phyloP scores from a whole-genome alignment of 2,113 vertebrate species.

The Corythaeola cristata region DNA sequence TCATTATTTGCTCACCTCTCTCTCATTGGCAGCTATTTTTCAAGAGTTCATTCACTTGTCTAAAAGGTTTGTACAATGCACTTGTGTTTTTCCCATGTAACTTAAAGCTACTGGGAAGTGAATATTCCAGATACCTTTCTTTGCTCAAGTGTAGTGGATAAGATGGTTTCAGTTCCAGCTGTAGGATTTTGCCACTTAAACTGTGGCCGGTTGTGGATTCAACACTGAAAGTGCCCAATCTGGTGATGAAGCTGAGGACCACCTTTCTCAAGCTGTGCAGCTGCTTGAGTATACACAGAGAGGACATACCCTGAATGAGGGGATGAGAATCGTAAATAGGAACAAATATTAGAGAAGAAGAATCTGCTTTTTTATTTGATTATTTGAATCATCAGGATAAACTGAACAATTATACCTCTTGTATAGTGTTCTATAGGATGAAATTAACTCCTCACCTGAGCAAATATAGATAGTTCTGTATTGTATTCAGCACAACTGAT shows the following conservation, averaged over 20 bases:
- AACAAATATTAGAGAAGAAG: background rate
- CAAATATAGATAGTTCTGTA: background rate
- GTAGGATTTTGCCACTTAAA: background rate
- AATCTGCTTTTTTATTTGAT: too few relatives aligned
- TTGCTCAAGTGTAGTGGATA: background rate
- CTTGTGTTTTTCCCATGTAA: fast-evolving
- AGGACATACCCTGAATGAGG: background rate
- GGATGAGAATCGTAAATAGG: background rate
- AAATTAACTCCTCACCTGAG: background rate
- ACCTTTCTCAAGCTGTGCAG: background rate
- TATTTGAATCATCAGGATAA: background rate
- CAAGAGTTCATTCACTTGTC: background rate
- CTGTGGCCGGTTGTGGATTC: background rate
- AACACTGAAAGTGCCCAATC: background rate
- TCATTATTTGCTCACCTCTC: background rate
- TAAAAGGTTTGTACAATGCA: background rate
- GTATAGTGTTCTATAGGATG: background rate
- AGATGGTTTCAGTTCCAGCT: background rate
- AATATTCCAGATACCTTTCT: background rate
- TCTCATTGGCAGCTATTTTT: background rate
- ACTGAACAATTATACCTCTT: background rate
- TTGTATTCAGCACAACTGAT: background rate
- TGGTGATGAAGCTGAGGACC: background rate
- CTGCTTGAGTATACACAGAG: fast-evolving
- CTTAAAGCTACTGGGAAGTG: background rate